Evolutionary conservation across 2,113 vertebrate genomes (phyloP), one percentile per base, ranked within the genome.

Genomic region (Peromyscus californicus): DNA sequence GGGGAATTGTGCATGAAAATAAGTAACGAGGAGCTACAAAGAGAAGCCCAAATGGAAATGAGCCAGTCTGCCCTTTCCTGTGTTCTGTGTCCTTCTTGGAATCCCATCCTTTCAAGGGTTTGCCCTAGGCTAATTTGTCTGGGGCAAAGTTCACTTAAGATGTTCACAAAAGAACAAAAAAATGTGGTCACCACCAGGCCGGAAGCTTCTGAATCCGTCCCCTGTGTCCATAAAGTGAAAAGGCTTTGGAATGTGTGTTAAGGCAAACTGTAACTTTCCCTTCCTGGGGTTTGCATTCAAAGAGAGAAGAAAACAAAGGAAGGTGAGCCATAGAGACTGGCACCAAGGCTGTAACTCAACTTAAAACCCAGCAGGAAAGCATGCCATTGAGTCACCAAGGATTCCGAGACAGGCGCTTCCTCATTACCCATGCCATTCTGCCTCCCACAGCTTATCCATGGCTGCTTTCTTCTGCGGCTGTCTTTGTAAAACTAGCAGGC

Each of bases 71-170:
- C 29, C 70, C 59, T 94, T 92, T 95, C 72, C 82, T 93, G 79
- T 12, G 21, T 95, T 83, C 5, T 80, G 12, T 65, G 21, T 1
- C 97, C 96, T 95, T 92, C 83, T 97, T 95, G 82, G 93, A 76
- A 48, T 97, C 91, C 94, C 90, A 24, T 88, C 72, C 90, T 59
- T 92, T 63, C 79, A 93, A 85, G 1, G 1, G 51, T 76, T 36
- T 93, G 63, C 96, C 97, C 74, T 54, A 39, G 94, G 96, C 96
- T 97, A 96, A 95, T 98, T 85, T 97, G 94, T 92, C 96, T 94
- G 96, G 87, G 75, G 87, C 94, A 97, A 98, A 97, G 48, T 94
- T 96, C 97, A 93, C 45, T 98, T 94, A 94, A 88, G 96, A 96
- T 0, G 3, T 70, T 0, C 33, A 95, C 70, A 96, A 88, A 94